A percentile compares a stretch with the other conserved stretches of the same genome.
phyloP scores from a whole-genome alignment of 2,113 vertebrate genomes.

The Phalacrocorax aristotelis region DNA sequence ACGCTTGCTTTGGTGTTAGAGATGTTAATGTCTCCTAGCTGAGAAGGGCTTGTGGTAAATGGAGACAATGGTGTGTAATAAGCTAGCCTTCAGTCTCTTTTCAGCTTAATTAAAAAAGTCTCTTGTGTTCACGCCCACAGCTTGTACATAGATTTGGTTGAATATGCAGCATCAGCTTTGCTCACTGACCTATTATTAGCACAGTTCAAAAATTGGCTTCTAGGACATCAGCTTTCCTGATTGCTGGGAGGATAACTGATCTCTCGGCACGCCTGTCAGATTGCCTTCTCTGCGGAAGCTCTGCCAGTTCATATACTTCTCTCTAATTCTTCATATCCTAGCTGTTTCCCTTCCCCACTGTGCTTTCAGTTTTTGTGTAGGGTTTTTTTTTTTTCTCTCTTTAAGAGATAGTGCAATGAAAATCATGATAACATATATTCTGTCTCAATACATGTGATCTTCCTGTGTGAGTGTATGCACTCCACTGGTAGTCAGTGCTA shows the following conservation, averaged over 20 bases:
- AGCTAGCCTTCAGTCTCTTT: background rate
- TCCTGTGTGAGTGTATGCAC: background rate
- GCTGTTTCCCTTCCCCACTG: background rate
- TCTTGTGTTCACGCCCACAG: background rate
- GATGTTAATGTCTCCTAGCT: background rate
- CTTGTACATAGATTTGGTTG: background rate
- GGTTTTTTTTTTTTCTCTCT: background rate
- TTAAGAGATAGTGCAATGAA: background rate
- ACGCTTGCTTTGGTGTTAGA: background rate
- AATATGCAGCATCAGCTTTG: background rate
- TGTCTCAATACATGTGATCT: background rate
- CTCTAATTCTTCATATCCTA: background rate
- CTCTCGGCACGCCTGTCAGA: background rate
- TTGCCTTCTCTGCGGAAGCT: background rate
- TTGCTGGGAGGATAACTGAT: background rate
- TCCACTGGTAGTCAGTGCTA: background rate
- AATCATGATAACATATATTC: background rate
- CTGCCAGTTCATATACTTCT: background rate
- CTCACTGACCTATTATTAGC: constrained; percentile 17
- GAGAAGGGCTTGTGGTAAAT: background rate
- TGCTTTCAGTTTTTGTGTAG: background rate
- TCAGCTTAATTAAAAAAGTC: background rate
- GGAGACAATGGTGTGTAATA: background rate
- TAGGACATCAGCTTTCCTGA: background rate
- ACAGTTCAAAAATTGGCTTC: background rate